These are phyloP conservation scores for Capromys pilorides DNA, from an alignment of 2,797 vertebrate species.

Conservation along the genomic window DNA sequence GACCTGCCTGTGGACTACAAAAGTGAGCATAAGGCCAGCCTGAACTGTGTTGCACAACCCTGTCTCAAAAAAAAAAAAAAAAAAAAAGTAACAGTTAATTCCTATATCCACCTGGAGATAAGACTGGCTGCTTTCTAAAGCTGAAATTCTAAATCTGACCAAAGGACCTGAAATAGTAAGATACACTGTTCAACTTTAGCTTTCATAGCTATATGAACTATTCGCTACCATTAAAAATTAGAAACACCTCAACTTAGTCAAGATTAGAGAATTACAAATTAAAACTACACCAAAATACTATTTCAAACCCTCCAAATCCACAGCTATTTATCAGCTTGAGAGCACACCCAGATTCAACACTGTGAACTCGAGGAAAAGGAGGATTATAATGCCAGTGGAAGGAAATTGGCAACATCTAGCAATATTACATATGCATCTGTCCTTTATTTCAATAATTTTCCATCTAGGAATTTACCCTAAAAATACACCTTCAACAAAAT, in stretches of 20 bases:
- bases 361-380: not conserved
- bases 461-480: slow-evolving; percentile 12
- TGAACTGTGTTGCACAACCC: too few relatives aligned
- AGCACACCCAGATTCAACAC: not conserved
- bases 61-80: too few relatives aligned
- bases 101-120: not conserved
- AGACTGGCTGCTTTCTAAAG: not conserved
- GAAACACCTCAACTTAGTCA: not conserved
- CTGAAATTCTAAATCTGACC: not conserved
- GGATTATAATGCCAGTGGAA: not conserved
- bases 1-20: too few relatives aligned
- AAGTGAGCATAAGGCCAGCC: too few relatives aligned
- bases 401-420: not conserved
- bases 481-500: not conserved
- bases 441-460: slow-evolving; percentile 18
- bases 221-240: not conserved
- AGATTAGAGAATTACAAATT: slow-evolving; percentile 25
- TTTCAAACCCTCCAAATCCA: not conserved
- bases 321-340: not conserved
- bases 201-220: not conserved
- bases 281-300: not conserved
- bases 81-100: not conserved
- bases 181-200: not conserved
- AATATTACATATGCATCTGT: not conserved
- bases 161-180: slow-evolving; percentile 11